These are phyloP conservation scores for Deroplatys truncata DNA, from an alignment of 2,888 invertebrate species.

Conservation along the genomic window DNA sequence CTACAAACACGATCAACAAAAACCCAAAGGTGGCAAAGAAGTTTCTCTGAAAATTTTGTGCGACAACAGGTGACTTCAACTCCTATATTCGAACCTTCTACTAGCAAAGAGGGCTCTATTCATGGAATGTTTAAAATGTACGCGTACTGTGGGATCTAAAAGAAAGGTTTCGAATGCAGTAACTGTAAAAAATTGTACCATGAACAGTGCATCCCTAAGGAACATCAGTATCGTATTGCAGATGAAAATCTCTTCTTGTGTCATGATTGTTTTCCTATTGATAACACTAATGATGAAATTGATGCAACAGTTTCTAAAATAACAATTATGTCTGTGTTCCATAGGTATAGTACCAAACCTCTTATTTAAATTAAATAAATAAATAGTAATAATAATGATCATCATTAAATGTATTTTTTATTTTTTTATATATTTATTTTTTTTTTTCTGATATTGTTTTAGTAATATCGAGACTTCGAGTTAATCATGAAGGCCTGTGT, in stretches of 20 bases:
- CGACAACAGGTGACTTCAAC: neutral
- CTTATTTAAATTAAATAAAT: too few species aligned
- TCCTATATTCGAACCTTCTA: neutral
- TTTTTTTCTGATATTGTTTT: too few species aligned
- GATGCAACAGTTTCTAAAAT: neutral
- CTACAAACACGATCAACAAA: too few species aligned
- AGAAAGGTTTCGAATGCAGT: neutral
- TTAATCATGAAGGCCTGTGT: too few species aligned
- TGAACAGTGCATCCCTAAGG: neutral
- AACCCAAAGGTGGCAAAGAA: neutral
- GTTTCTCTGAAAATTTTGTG: neutral
- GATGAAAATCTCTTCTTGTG: constrained; percentile 1
- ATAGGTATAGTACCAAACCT: too few species aligned
- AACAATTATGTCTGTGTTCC: too few species aligned
- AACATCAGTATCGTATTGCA: neutral
- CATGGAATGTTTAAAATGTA: neutral
- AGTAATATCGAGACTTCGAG: too few species aligned
- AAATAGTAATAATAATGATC: too few species aligned
- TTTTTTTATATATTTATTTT: too few species aligned
- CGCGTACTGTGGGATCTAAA: neutral
- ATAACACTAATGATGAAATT: neutral
- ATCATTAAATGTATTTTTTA: too few species aligned
- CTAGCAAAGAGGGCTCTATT: neutral
- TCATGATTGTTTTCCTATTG: neutral
- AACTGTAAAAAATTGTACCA: neutral